Base-by-base conservation (phyloP, 2,888 invertebrate genomes). In the Pemphredon lugubris region DNA sequence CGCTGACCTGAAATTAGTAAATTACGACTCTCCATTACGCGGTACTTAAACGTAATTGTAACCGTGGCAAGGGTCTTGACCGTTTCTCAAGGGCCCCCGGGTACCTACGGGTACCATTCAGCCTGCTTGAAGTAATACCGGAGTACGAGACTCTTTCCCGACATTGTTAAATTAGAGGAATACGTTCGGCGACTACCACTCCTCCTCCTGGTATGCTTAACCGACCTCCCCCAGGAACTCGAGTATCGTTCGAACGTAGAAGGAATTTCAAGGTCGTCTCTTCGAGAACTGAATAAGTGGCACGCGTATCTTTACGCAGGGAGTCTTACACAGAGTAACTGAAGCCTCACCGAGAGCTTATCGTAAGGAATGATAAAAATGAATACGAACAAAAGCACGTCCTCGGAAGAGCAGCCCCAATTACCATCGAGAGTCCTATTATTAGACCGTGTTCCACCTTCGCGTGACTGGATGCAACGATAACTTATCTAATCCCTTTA, bases 1-100 rank as follows among this genome's bases (percentile, higher is more conserved):
- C 11, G 45, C 40, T 50, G 37, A 32, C 7, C 60, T 42, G 51
- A 60, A 75, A 65, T 75, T 75, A 69, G 53, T 59, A 20, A 51
- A 59, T 37, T 57, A 60, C 59, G 47, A 47, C 30, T 40, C 13
- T 14, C 64, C 54, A 74, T 68, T 70, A 70, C 44, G 42, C 47
- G 60, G 44, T 18, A 21, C 64, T 70, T 70, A 73, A 69, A 54
- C 64, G 60, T 74, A 73, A 75, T 75, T 55, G 65, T 23, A 60
- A 58, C 50, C 70, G 34, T 51, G 50, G 45, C 51, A 51, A 44
- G 50, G 75, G 70, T 75, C 75, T 70, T 69, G 73, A 68, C 73
- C 69, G 55, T 40, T n/a, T 64, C 67, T 74, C 75, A 47, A 75
- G 58, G 50, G 16, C 48, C 39, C 39, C 20, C 26, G n/a, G 37